Evolutionary conservation across 2,888 invertebrate species (phyloP), one percentile per base, ranked within the genome.

Genomic region (Nephrotoma guestfalica): DNA sequence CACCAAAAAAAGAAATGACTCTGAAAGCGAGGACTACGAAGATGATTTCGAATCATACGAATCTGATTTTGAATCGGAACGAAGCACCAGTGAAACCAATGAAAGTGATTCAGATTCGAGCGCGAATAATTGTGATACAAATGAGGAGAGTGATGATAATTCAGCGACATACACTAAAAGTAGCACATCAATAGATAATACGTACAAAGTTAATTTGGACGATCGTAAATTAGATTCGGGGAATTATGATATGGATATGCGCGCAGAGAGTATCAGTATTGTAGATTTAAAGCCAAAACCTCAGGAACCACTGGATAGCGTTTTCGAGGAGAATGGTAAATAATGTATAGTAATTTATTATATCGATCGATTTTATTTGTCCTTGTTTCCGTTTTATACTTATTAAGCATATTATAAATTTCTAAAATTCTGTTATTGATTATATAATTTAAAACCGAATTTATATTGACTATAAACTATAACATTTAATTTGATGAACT

Each of bases 141-240:
- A 71, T 15, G 87, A 87, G n/a, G 71, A 30, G 3, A 71, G 71
- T 71, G 88, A 88, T 86, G 90, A 90, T 45, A 90, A 90, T 9
- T 90, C 91, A 86, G 88, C 89, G 43, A 91, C 91, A 0, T 90
- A 90, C 87, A 90, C 90, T 86, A 18, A 30, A 18, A 90, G 90
- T 0, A 89, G 90, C 4, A 91, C 91, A 0, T 90, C 91, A 2
- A 90, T 91, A 86, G 90, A 89, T n/a, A 88, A 89, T 57, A 41
- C 41, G 7, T n/a, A 57, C 11, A 85, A 85, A 18, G 45, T 43
- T 30, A 85, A 15, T 84, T 7, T 93, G 86, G 91, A 92, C 86
- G 93, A 94, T 87, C 90, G 91, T 57, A 93, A 93, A 90, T 88
- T 94, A 86, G 94, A 94, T 89, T 94, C 94, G 0, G 94, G 94